Percentiles rank a stretch among this genome's conserved stretches.
Evolutionary conservation across 2,888 invertebrate species (phyloP).

Genomic region (Thyatira batis): DNA sequence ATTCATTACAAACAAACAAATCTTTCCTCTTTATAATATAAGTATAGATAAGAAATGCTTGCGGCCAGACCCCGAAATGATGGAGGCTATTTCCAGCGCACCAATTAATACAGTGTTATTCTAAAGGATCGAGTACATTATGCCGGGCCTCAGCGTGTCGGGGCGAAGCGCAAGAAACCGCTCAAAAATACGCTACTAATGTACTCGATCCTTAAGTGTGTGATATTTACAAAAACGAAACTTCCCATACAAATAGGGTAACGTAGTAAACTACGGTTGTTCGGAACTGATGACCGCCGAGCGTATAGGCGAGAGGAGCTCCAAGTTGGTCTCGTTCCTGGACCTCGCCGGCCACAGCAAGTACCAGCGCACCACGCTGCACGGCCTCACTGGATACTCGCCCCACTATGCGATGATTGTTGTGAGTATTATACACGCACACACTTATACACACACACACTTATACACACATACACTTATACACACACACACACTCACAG

Average conservation of each 20-base stretch:
- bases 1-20: too few species aligned
- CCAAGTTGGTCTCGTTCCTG: constrained; percentile 96
- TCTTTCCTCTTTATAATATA: too few species aligned
- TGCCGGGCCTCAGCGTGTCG: too few species aligned
- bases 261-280: constrained; percentile 93
- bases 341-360: constrained; percentile 98
- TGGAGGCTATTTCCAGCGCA: too few species aligned
- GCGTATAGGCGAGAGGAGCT: constrained; percentile 95
- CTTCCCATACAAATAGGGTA: constrained; percentile 77
- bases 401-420: constrained; percentile 87
- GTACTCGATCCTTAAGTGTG: too few species aligned
- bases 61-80: too few species aligned
- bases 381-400: constrained; percentile 95
- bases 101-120: background rate
- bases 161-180: too few species aligned
- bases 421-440: constrained; percentile 42
- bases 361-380: constrained; percentile 96
- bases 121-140: background rate
- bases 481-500: background rate
- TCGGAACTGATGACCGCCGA: constrained; percentile 95
- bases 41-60: too few species aligned
- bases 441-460: background rate
- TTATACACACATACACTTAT: too few species aligned
- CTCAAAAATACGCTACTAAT: too few species aligned
- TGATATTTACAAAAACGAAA: too few species aligned